Base-by-base conservation (phyloP, 2,113 vertebrate species). In the Barbus barbus region DNA sequence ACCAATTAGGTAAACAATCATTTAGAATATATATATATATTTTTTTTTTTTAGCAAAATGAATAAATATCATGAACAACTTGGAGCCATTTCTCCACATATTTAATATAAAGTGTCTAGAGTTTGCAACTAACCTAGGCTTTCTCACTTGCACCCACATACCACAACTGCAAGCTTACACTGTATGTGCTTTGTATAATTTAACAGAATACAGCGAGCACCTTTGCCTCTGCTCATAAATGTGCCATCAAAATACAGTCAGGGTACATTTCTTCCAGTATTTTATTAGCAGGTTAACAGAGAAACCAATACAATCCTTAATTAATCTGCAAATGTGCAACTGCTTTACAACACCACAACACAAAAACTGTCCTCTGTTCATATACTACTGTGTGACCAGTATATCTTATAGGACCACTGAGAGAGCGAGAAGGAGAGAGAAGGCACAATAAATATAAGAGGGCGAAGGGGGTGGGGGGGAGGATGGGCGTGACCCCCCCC, bases 401-500 rank as follows among this genome's bases (percentile, higher is more conserved):
- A 81, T 63, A 48, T 83, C 58, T 74, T 77, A 71, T 65, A n/a
- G 81, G 81, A 83, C 76, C 77, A 46, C 81, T 38, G 83, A 58
- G 31, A 28, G 44, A 56, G 61, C 0, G 1, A 28, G 41, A 81
- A 24, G 11, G 44, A 51, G 73, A 73, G 79, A 82, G 46, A 31
- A 84, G 78, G 83, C 77, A 85, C 82, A 81, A 86, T 84, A 77
- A 88, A 89, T 86, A 83, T 78, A 83, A 22, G 5, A 69, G 46
- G 46, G 13, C n/a, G 79, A n/a, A 33, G 8, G 31, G 24, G 41
- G 14, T 14, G 1, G 72, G 41, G 41, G 44, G 16, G 14, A 56
- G n/a, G n/a, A n/a, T n/a, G n/a, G n/a, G 9, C 8, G 7, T 71
- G 72, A 78, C 75, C 81, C 72, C 74, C 78, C 77, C 61, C n/a